These are phyloP conservation scores for Drosophila takahashii DNA, from an alignment of 1,140 invertebrate species.

Conservation along the genomic window DNA sequence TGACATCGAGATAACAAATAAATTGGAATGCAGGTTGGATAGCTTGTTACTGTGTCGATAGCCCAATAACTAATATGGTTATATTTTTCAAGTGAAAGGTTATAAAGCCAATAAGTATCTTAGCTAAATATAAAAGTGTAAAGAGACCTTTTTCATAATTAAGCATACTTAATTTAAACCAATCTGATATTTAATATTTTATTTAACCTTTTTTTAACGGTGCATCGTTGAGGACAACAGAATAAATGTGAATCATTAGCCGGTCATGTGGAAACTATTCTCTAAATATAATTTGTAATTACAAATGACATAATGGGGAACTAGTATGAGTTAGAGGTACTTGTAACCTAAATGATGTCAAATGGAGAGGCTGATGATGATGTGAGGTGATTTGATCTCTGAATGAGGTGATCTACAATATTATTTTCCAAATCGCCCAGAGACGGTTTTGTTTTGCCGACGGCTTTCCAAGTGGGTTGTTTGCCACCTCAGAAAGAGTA, in stretches of 20 bases:
- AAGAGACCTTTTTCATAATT: no score
- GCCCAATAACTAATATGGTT: no score
- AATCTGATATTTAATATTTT: background rate
- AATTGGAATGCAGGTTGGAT: no score
- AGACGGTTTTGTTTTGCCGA: background rate
- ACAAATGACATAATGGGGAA: constrained; percentile 63
- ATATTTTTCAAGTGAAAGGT: no score
- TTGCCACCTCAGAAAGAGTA: background rate
- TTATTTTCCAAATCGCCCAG: background rate
- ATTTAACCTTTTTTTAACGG: background rate
- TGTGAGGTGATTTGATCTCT: background rate
- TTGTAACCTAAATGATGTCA: constrained; percentile 2
- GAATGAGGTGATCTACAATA: background rate
- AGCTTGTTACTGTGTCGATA: no score
- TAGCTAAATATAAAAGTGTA: no score
- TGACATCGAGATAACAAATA: no score
- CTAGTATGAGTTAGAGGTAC: background rate
- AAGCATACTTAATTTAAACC: no score
- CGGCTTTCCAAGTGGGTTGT: background rate
- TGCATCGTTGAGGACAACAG: constrained; percentile 28
- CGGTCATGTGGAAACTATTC: constrained; percentile 34
- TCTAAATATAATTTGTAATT: no score
- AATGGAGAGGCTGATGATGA: constrained; percentile 1
- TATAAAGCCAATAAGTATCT: no score
- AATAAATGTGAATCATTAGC: constrained; percentile 57